phyloP scores from a whole-genome alignment of 2,113 vertebrate species.

The Esox niger region DNA sequence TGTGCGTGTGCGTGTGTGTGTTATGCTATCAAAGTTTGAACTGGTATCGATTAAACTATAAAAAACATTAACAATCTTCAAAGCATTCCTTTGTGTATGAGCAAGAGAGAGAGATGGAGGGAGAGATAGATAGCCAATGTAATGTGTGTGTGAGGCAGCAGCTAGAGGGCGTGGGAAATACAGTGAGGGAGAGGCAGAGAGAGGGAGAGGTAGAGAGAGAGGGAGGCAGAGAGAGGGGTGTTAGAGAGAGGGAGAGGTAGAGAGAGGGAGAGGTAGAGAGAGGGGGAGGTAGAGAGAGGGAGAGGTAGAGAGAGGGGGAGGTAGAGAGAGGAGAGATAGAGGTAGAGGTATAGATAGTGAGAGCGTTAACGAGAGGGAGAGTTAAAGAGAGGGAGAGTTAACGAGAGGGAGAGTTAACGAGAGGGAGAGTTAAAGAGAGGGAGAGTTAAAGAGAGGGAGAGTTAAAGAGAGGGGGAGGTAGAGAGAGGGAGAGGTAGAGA shows the following conservation, averaged over 20 bases:
- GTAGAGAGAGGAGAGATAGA: not conserved
- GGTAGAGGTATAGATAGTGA: slow-evolving; percentile 5
- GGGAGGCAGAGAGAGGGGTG: not conserved
- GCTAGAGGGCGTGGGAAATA: not conserved
- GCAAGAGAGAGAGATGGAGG: not conserved
- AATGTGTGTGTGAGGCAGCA: not conserved
- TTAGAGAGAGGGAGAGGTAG: not conserved
- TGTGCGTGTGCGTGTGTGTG: slow-evolving; percentile 1
- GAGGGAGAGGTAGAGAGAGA: not conserved
- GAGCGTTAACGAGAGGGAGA: slow-evolving; percentile 34
- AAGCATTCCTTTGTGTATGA: slow-evolving; percentile 24
- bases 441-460: too few species aligned
- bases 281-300: not conserved
- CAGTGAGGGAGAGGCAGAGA: not conserved
- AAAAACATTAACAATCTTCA: slow-evolving; percentile 32
- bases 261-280: not conserved
- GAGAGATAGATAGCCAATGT: not conserved
- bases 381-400: too few species aligned
- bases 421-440: too few species aligned
- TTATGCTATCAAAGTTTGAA: not conserved
- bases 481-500: slow-evolving; percentile 27
- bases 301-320: not conserved
- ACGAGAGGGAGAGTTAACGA: too few species aligned
- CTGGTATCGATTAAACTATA: slow-evolving; percentile 22
- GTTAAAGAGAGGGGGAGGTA: too few species aligned